Conservation (phyloP, 2,797 vertebrate species). For the Acanthopagrus latus region DNA sequence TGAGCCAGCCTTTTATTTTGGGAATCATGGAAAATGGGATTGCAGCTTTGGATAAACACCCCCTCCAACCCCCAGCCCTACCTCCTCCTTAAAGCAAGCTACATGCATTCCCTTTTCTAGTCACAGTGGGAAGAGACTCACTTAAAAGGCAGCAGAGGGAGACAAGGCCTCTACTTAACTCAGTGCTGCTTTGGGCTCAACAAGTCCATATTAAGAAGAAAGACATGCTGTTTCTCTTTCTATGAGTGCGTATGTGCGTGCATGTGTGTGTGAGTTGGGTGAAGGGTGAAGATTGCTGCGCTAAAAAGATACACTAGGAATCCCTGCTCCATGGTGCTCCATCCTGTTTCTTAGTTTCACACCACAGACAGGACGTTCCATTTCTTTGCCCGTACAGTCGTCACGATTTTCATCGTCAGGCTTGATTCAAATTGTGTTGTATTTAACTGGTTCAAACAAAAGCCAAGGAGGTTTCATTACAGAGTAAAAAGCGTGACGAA, state of each 20-base stretch:
- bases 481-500: no score
- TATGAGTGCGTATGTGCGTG: conserved; percentile 11
- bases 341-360: background rate
- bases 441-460: no score
- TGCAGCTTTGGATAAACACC: conserved; percentile 84
- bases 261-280: background rate
- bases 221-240: background rate
- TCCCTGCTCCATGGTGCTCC: no score
- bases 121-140: conserved; percentile 74
- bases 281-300: no score
- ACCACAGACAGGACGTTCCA: background rate
- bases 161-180: conserved; percentile 49
- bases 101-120: conserved; percentile 88
- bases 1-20: conserved; percentile 78
- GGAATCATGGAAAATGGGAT: conserved; percentile 87
- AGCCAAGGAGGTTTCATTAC: no score
- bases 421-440: no score
- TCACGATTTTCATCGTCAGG: background rate
- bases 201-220: conserved; percentile 78
- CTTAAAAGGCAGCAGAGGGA: conserved; percentile 76
- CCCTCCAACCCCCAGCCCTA: background rate
- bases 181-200: conserved; percentile 35
- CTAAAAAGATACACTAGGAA: no score
- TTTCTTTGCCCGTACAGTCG: no score
- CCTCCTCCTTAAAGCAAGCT: conserved; percentile 39